Conservation (phyloP, 2,113 vertebrate genomes). For the Ciconia boyciana region DNA sequence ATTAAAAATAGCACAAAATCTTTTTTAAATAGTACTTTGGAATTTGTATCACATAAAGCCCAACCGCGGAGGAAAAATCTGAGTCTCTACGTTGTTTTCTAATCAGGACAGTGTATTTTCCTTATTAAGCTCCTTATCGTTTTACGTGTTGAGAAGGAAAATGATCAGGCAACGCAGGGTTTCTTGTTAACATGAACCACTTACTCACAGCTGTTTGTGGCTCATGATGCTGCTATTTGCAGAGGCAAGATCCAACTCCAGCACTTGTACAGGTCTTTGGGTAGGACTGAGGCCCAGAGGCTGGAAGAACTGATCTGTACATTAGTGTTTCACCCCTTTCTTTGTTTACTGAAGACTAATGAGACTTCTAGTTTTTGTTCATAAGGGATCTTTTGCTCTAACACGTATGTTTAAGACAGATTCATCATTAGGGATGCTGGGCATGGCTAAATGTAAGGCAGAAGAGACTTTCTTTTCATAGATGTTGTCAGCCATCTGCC, state of each 20-base stretch:
- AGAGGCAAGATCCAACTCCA: not conserved
- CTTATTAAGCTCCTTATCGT: not conserved
- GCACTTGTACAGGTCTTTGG: not conserved
- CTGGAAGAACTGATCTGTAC: not conserved
- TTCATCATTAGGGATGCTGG: not conserved
- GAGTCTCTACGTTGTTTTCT: not conserved
- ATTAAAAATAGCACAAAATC: not conserved
- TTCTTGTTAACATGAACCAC: not conserved
- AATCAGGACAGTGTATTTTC: not conserved
- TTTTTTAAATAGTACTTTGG: not conserved
- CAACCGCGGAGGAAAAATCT: not conserved
- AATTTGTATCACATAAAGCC: not conserved
- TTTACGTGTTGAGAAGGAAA: not conserved
- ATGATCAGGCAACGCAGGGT: rapidly evolving
- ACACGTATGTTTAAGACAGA: not conserved
- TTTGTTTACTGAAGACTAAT: not conserved
- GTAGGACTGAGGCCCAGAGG: not conserved
- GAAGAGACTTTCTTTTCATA: not conserved
- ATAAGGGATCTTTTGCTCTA: not conserved
- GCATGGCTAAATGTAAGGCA: not conserved
- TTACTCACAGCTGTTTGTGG: not conserved
- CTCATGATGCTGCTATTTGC: not conserved
- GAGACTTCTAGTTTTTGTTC: not conserved
- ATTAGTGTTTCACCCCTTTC: not conserved
- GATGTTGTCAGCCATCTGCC: not conserved